Conservation (phyloP, 1,140 invertebrate genomes). For the Trigoniulus corallinus region DNA sequence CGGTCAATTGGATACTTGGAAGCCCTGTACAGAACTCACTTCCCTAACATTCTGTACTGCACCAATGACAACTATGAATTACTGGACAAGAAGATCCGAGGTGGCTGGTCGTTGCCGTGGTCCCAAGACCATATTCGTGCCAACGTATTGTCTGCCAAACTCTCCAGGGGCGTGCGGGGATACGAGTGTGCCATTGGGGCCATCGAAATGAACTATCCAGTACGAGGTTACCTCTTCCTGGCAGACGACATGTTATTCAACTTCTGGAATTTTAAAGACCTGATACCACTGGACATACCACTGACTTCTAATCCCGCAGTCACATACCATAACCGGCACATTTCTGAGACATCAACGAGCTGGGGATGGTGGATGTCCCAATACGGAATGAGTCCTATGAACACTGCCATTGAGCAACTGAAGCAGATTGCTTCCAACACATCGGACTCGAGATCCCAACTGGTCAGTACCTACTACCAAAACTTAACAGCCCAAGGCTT, state of each 20-base stretch:
- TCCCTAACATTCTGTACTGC: slow-evolving; percentile 24
- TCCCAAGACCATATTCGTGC: neutral
- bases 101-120: neutral
- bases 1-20: slow-evolving; percentile 23
- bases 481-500: neutral
- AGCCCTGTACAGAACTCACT: slow-evolving; percentile 20
- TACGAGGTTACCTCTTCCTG: neutral
- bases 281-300: neutral
- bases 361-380: neutral
- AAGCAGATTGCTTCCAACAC: neutral
- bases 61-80: slow-evolving; percentile 15
- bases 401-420: neutral
- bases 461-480: neutral
- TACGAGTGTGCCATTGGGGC: neutral
- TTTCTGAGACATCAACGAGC: neutral
- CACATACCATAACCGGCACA: neutral
- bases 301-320: neutral
- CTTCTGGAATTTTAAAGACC: neutral
- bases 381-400: neutral
- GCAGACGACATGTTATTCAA: neutral
- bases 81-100: too few species aligned
- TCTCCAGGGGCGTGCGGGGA: neutral
- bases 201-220: neutral
- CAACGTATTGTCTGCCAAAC: neutral
- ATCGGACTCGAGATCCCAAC: neutral